Base-by-base conservation (phyloP, 1,140 invertebrate genomes). In the Drosophila rufa region DNA sequence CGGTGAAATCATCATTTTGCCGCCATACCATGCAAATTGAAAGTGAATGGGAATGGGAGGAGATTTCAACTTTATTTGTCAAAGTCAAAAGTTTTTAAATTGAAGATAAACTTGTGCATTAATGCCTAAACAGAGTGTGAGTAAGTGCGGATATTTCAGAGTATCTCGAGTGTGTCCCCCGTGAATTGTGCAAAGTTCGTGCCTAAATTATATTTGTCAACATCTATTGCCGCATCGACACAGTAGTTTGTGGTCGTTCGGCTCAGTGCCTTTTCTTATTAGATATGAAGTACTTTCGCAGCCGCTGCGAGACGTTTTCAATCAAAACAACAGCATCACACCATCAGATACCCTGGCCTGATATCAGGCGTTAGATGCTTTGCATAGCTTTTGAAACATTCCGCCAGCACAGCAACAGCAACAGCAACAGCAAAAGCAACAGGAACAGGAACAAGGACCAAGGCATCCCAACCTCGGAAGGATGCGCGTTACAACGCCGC, bases 361-460 rank as follows among this genome's bases (percentile, higher is more conserved):
- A 69, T 82, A 75, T 50, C 68, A 59, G 76, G 80, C 76, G 83
- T 83, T 74, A 77, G 67, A 89, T 86, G 76, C 73, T 83, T 83
- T 70, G 64, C 83, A 83, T 84, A 80, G 69, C 76, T 69, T 67
- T 53, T 46, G 25, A 36, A 79, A 73, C 78, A 86, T 86, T 75
- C 84, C 76, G 50, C 83, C 70, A 80, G 71, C 80, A 74, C 50
- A 82, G 36, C 51, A 50, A 50, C 15, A 38, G 36, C 36, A 38
- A 5, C 36, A n/a, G 47, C 48, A 38, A 14, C 12, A 27, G 22
- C 22, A 25, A 25, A 25, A 25, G 47, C 27, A 51, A 17, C 27
- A 25, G 48, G 48, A 40, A 83, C 83, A 51, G 75, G 45, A 81
- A 56, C 57, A 51, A 48, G 50, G 27, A 33, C 45, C 12, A 9